These are phyloP conservation scores for Andrena cerasifolii DNA, from an alignment of 1,140 invertebrate genomes.

Conservation along the genomic window DNA sequence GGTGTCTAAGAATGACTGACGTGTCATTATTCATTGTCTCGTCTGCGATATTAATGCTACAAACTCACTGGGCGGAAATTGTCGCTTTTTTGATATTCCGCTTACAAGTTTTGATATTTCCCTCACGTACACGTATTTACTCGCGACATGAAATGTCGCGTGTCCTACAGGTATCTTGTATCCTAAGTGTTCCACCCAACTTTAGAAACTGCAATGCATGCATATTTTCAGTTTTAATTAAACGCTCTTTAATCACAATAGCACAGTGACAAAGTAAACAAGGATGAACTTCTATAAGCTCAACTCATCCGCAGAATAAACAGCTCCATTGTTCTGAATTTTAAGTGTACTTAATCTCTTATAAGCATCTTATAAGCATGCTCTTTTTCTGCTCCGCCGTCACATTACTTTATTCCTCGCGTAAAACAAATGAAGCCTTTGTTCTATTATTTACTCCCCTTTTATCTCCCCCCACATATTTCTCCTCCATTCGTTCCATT, in stretches of 20 bases:
- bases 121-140: constrained; percentile 22
- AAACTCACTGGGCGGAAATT: constrained; percentile 8
- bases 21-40: constrained; percentile 23
- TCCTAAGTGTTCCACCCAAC: neutral
- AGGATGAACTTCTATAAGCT: too few species aligned
- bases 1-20: constrained; percentile 14
- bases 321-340: too few species aligned
- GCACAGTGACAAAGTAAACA: too few species aligned
- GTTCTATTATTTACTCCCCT: neutral
- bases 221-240: too few species aligned
- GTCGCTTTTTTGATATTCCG: constrained; percentile 14
- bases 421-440: too few species aligned
- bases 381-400: too few species aligned
- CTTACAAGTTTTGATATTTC: constrained; percentile 21
- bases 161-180: constrained; percentile 15
- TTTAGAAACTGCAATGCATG: neutral
- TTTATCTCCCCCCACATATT: neutral
- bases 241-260: too few species aligned
- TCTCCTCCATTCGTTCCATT: constrained; percentile 8
- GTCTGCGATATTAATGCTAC: neutral
- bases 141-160: neutral
- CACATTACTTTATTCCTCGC: too few species aligned
- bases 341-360: too few species aligned
- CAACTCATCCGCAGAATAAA: too few species aligned
- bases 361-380: too few species aligned